Base-by-base conservation (phyloP, 2,797 vertebrate species). In the Harpagifer antarcticus region DNA sequence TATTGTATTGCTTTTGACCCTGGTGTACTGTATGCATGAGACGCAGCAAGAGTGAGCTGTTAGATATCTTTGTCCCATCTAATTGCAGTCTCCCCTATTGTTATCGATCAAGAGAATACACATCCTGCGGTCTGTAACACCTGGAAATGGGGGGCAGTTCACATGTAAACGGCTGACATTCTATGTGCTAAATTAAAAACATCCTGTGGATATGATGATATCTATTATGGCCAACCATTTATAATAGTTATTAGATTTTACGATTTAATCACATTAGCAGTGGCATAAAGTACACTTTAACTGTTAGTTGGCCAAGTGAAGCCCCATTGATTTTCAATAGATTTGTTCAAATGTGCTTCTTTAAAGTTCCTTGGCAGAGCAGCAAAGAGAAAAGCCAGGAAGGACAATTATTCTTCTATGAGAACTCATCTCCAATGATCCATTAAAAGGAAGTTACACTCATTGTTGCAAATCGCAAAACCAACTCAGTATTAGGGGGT, bases 141-240 rank as follows among this genome's bases (percentile, higher is more conserved):
- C 83, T 55, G 88, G 87, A 90, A 93, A 88, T 86, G 45, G 74
- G 76, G 64, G 27, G 67, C 13, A 72, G 42, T 90, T 92, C 10
- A 67, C 63, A 81, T 87, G 88, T 83, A 89, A 91, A 92, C 80
- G 71, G 69, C 45, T 53, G 62, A 65, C 86, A 88, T 86, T 91
- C 87, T 90, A 74, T 89, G 74, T 59, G 0, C 52, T 65, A 68
- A 88, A 87, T 78, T 76, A 55, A 88, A 84, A 78, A 80, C 87
- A 74, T 91, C 89, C 89, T 92, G 88, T 85, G 81, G 85, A 79
- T 88, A 82, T 85, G 84, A 85, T 79, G 49, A 69, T 67, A 65
- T 69, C 56, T 75, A 65, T 84, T 78, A 83, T 71, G 72, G 65
- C 44, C 67, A 54, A 61, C 40, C 58, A 68, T 79, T 88, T 83